Evolutionary conservation across 35 echinoderm and acorn worm species (phyloP).

Genomic region (Heliocidaris tuberculata): DNA sequence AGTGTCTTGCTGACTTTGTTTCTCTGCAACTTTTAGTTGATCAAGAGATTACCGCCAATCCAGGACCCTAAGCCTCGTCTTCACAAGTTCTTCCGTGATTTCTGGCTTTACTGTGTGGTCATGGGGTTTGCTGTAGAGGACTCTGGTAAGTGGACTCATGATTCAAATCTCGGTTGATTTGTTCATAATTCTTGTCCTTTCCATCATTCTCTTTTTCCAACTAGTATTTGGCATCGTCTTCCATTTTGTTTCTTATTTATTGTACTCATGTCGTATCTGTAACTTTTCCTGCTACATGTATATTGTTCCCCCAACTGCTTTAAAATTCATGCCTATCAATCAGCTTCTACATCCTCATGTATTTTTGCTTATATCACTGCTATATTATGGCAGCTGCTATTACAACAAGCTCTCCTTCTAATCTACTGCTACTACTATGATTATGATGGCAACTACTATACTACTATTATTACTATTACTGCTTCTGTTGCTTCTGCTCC

Average conservation of each 20-base stretch:
- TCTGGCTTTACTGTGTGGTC: constrained; percentile 98
- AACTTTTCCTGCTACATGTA: no score
- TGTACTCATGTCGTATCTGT: no score
- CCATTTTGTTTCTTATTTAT: no score
- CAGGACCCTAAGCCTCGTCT: constrained; percentile 85
- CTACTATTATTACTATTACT: no score
- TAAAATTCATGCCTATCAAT: neutral
- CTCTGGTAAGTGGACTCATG: constrained; percentile 67
- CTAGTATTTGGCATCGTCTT: neutral
- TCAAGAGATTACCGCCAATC: constrained; percentile 83
- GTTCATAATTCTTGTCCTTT: neutral
- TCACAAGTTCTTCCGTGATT: constrained; percentile 96
- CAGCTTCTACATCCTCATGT: no score
- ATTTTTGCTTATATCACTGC: neutral
- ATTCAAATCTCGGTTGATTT: neutral
- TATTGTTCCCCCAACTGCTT: neutral
- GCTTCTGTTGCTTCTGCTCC: neutral
- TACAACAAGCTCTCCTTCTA: no score
- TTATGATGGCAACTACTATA: no score
- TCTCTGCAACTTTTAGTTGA: constrained; percentile 51
- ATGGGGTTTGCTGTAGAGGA: constrained; percentile 99
- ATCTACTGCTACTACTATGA: no score
- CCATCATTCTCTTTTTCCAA: neutral
- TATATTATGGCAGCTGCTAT: neutral
- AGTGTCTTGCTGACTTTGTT: neutral